Evolutionary conservation across 2,888 invertebrate genomes (phyloP), one percentile per base, ranked within the genome.

Genomic region (Lypha dubia): DNA sequence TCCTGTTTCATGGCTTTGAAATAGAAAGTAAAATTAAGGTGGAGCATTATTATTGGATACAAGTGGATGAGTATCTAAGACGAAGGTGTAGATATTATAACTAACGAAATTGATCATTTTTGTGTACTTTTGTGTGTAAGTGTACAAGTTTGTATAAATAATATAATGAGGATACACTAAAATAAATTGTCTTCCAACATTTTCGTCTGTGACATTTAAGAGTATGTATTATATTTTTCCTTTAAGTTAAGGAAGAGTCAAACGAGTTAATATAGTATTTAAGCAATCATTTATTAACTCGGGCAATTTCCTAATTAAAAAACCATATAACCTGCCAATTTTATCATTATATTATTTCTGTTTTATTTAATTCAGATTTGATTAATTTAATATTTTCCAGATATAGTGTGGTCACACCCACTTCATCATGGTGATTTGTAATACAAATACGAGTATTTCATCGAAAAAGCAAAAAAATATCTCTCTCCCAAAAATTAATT

Each of bases 21-120:
- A 56, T 56, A 28, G 5, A 28, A 67, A 49, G 35, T 9, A 51
- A 67, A 65, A 38, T 76, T 58, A 67, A 76, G 75, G 53, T 75
- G 63, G 41, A 65, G 75, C 32, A 44, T 44, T 75, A 20, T 44
- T 15, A 13, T 7, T 62, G 35, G 15, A 44, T 44, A 44, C 44
- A n/a, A 44, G 9, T n/a, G 5, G 9, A 20, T 9, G 8, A 68
- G 15, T 28, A 17, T 3, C 1, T 22, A 53, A 24, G 41, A 22
- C 7, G 28, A 13, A 53, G 15, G 11, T 65, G 46, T 1, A 8
- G 3, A n/a, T n/a, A n/a, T n/a, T n/a, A n/a, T n/a, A 11, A 4
- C n/a, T 60, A 53, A 51, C 51, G 46, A 53, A 41, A 70, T 63
- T 46, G 44, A 62, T 44, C 28, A 70, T 70, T 70, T 44, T 46